Base-by-base conservation (phyloP, 2,888 invertebrate genomes). In the Aporophyla lueneburgensis region DNA sequence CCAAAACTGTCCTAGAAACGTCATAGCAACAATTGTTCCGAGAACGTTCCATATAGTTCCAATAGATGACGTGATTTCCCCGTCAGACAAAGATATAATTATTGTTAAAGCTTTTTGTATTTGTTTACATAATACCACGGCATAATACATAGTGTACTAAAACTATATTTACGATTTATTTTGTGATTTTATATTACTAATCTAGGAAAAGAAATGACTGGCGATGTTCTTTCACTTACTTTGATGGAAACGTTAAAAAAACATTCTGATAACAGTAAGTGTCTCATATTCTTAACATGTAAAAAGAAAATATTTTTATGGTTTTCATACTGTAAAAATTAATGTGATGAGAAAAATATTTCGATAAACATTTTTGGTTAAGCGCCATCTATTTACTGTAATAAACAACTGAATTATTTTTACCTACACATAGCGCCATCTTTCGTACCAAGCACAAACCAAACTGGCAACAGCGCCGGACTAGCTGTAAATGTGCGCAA, bases 391-490 rank as follows among this genome's bases (percentile, higher is more conserved):
- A 54, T 3, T 61, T 9, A n/a, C 2, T 0, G 1, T 19, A 21
- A 0, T 14, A 0, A 51, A n/a, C 7, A 16, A 51, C 21, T 40
- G 24, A 24, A 12, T 27, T 1, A 2, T 51, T n/a, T 10, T 33
- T 16, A 1, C 40, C 2, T 12, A 62, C 14, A 43, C n/a, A 19
- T 33, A 54, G 6, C 59, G 76, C 16, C 74, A 86, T 71, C 85
- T 86, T 0, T 27, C 14, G 0, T 1, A 43, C 43, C 0, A 6
- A n/a, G 2, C 0, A 0, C 10, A 1, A n/a, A 59, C 9, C 0
- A 2, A 9, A 33, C 6, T 14, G 5, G 10, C 2, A 49, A 51
- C 27, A 2, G n/a, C 6, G 16, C 2, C 4, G 2, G 1, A 19
- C 27, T n/a, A n/a, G 5, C 3, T 9, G 0, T 0, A 51, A 65